A percentile compares a stretch with the other conserved stretches of the same genome.
These are phyloP conservation scores for Leptopilina syphax DNA, from an alignment of 2,888 invertebrate species.

Conservation along the genomic window DNA sequence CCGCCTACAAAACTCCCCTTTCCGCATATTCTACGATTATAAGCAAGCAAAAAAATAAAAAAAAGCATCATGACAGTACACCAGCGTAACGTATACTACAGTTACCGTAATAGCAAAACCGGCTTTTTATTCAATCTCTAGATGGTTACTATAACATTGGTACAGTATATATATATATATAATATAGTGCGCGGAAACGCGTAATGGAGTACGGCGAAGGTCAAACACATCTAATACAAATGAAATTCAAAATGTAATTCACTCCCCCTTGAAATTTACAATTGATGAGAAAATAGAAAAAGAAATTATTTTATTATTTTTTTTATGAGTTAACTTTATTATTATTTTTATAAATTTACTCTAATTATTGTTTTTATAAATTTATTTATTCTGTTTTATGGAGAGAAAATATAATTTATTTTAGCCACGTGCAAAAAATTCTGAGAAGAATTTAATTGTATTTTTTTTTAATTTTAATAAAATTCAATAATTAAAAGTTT, in stretches of 20 bases:
- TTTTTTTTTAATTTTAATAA: no score
- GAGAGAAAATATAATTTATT: no score
- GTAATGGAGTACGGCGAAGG: conserved; percentile 48
- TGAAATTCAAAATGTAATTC: conserved; percentile 51
- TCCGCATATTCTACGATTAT: conserved; percentile 15
- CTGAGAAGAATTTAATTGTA: no score
- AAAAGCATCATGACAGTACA: not conserved
- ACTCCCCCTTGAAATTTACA: not conserved
- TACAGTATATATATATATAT: not conserved
- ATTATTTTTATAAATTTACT: no score
- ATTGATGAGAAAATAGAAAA: no score
- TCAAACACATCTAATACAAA: conserved; percentile 43
- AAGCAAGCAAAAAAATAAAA: no score
- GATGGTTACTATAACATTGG: conserved; percentile 13
- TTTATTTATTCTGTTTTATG: no score
- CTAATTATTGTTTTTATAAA: no score
- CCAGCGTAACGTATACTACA: conserved; percentile 47
- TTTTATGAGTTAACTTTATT: no score
- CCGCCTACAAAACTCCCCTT: conserved; percentile 4
- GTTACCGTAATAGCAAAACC: conserved; percentile 55
- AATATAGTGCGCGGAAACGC: conserved; percentile 40
- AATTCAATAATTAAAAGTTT: no score
- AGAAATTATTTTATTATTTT: no score
- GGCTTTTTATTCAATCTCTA: conserved; percentile 54
- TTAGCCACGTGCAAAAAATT: no score